A percentile compares a stretch with the other conserved stretches of the same genome.
phyloP scores from a whole-genome alignment of 1,140 invertebrate genomes.

The Eubasilissa regina region DNA sequence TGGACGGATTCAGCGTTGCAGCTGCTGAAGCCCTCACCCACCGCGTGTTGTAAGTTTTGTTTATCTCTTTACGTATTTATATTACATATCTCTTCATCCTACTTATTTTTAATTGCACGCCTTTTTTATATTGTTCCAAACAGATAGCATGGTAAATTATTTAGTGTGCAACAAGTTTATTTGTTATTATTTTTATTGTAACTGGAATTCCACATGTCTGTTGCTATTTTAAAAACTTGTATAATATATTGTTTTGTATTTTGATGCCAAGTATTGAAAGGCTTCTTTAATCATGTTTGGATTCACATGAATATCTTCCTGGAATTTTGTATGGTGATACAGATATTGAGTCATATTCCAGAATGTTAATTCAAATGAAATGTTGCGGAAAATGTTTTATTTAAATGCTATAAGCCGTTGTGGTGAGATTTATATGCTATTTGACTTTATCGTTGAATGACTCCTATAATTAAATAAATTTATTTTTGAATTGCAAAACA shows the following conservation, averaged over 20 bases:
- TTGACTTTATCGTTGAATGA: too few species aligned
- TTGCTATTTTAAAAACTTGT: neutral
- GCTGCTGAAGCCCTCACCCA: slow-evolving; percentile 26
- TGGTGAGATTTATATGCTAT: too few species aligned
- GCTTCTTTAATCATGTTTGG: too few species aligned
- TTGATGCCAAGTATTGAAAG: too few species aligned
- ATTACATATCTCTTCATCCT: slow-evolving; percentile 20
- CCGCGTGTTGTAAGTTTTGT: slow-evolving; percentile 38
- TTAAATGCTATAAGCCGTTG: too few species aligned
- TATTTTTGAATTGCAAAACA: too few species aligned
- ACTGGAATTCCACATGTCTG: neutral
- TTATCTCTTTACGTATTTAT: neutral
- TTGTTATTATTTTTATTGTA: slow-evolving; percentile 26
- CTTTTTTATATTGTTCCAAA: slow-evolving; percentile 34
- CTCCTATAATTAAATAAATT: too few species aligned
- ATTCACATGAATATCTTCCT: too few species aligned
- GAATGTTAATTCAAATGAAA: too few species aligned
- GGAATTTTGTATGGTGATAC: too few species aligned
- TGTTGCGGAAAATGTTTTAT: too few species aligned
- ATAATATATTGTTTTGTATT: neutral
- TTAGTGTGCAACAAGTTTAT: slow-evolving; percentile 38
- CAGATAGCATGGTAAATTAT: slow-evolving; percentile 42
- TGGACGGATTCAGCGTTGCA: slow-evolving; percentile 15
- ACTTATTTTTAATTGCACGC: slow-evolving; percentile 24
- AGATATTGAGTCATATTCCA: too few species aligned